Evolutionary conservation across 2,888 invertebrate genomes (phyloP).

Genomic region (Crematogaster levior): DNA sequence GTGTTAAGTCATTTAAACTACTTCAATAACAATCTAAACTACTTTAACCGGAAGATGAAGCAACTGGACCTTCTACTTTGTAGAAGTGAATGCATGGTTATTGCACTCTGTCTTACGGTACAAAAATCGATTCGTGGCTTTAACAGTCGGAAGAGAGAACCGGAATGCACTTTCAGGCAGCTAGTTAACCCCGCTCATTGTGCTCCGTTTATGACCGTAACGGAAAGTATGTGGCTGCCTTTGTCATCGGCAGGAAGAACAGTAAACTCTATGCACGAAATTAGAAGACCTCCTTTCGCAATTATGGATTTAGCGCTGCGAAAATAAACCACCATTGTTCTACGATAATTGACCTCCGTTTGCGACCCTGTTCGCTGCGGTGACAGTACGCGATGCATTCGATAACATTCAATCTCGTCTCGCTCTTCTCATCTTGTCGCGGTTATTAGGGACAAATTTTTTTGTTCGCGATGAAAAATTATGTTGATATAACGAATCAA

Average conservation of each 20-base stretch:
- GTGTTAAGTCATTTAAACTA: slow-evolving; percentile 10
- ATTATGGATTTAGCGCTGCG: slow-evolving; percentile 36
- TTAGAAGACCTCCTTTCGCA: not conserved
- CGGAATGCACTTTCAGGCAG: slow-evolving; percentile 63
- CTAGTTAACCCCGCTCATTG: slow-evolving; percentile 67
- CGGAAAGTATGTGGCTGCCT: slow-evolving; percentile 59
- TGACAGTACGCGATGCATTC: slow-evolving; percentile 26
- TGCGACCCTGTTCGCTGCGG: slow-evolving; percentile 14
- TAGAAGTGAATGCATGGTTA: slow-evolving; percentile 16
- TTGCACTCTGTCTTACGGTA: slow-evolving; percentile 26
- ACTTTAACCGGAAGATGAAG: slow-evolving; percentile 35
- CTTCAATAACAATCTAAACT: slow-evolving; percentile 29
- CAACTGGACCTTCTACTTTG: slow-evolving; percentile 12
- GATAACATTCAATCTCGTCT: slow-evolving; percentile 27
- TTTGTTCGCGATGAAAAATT: slow-evolving; percentile 29
- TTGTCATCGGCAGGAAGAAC: slow-evolving; percentile 53
- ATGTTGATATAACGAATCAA: slow-evolving; percentile 13
- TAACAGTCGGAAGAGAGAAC: slow-evolving; percentile 43
- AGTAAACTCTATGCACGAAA: slow-evolving; percentile 56
- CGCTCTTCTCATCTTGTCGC: not conserved
- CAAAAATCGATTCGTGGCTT: slow-evolving; percentile 19
- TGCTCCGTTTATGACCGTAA: slow-evolving; percentile 69
- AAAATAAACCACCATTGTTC: slow-evolving; percentile 39
- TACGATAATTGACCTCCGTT: not conserved
- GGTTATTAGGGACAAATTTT: slow-evolving; percentile 37